These are phyloP conservation scores for Agrilus biguttatus DNA, from an alignment of 2,888 invertebrate species.

Conservation along the genomic window DNA sequence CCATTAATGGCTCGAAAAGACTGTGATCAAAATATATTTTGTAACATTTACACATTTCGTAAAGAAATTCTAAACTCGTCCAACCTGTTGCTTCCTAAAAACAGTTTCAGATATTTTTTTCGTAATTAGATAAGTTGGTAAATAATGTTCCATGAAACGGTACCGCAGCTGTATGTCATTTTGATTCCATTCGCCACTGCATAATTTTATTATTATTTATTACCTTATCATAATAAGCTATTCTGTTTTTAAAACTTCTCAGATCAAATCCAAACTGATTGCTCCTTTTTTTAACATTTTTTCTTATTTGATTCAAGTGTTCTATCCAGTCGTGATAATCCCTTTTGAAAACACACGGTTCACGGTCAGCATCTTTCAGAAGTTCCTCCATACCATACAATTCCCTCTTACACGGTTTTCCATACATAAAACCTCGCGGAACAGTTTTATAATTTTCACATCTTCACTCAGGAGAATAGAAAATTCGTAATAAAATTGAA, in stretches of 20 bases:
- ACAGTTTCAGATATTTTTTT: not conserved
- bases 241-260: constrained; percentile 15
- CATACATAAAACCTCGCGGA: constrained; percentile 35
- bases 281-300: constrained; percentile 23
- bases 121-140: constrained; percentile 2
- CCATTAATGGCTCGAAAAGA: constrained; percentile 35
- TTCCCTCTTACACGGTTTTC: constrained; percentile 25
- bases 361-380: constrained; percentile 17
- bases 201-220: not conserved
- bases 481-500: constrained; percentile 1
- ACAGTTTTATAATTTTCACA: constrained; percentile 35
- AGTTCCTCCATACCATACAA: constrained; percentile 35
- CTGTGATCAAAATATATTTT: constrained; percentile 33
- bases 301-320: constrained; percentile 32
- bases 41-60: constrained; percentile 30
- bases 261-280: constrained; percentile 16
- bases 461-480: constrained; percentile 13
- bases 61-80: constrained; percentile 32
- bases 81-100: constrained; percentile 31
- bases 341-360: constrained; percentile 22
- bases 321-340: constrained; percentile 33
- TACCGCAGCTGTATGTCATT: no score
- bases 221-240: constrained; percentile 21
- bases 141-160: not conserved
- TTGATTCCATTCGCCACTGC: no score